These are phyloP conservation scores for Psilanteris sp. DNA, from an alignment of 1,140 invertebrate genomes.

Conservation along the genomic window DNA sequence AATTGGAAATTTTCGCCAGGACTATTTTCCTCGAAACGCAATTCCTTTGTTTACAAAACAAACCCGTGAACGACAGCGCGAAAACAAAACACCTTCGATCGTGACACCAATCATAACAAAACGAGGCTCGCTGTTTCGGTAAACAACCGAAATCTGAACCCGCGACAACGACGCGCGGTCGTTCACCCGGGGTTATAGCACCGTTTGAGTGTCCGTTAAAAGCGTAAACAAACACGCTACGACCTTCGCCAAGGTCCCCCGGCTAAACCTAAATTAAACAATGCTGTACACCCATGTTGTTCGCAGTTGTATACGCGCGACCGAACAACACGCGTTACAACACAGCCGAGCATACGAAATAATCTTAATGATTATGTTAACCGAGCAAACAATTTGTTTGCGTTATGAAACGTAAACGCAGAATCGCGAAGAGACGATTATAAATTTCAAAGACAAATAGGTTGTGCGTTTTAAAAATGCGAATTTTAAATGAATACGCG, in stretches of 20 bases:
- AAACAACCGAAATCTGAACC: constrained; percentile 8
- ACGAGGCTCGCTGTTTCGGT: no score
- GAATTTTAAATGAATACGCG: background rate
- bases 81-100: no score
- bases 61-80: no score
- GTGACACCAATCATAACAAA: no score
- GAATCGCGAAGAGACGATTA: background rate
- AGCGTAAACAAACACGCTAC: constrained; percentile 2
- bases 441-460: constrained; percentile 14
- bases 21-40: no score
- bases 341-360: background rate
- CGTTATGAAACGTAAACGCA: constrained; percentile 12
- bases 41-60: no score
- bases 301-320: background rate
- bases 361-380: constrained; percentile 9
- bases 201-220: background rate
- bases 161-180: constrained; percentile 4
- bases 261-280: constrained; percentile 9
- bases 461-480: constrained; percentile 23
- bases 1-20: no score
- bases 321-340: constrained; percentile 5
- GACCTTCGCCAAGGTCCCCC: constrained; percentile 16
- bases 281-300: constrained; percentile 20
- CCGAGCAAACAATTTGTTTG: constrained; percentile 11
- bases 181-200: constrained; percentile 7